Evolutionary conservation across 1,140 invertebrate species (phyloP), one percentile per base, ranked within the genome.

Genomic region (Microplitis mediator): DNA sequence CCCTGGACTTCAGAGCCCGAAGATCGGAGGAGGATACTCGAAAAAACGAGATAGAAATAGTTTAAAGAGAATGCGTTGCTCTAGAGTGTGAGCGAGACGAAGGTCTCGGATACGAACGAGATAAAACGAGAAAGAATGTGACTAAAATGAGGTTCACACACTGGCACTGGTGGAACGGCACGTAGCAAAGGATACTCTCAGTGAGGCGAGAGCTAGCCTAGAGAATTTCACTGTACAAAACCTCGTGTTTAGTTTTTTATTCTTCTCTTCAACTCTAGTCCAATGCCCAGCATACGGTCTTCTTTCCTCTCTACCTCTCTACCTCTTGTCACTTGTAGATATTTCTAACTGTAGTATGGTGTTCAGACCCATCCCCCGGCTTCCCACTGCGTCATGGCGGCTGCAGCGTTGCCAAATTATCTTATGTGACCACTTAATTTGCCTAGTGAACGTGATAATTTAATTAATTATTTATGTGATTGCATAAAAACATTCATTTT

Each of bases 361-460:
- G 61, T 60, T 34, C 63, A 67, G 23, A 66, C 64, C 71, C 58
- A 61, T 65, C 61, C 67, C 50, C 52, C 39, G 68, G 67, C 60
- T 35, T 67, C 63, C 45, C 52, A n/a, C 14, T 35, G 68, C 69
- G 61, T 74, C 69, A 82, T 80, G 82, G 80, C 80, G 79, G 75
- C 74, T 79, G 79, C 84, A 78, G 78, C 81, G 85, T 86, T 86
- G 84, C 85, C 85, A 85, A 84, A 85, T 84, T 83, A 84, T 84
- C 74, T 81, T 82, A 77, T 75, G 54, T 74, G 77, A 81, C 77
- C 68, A 74, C 77, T 80, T 79, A 77, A 80, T 82, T 80, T 54
- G 64, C 68, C 69, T 39, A 70, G 69, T 67, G 68, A 72, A 68
- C 69, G 67, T 58, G 70, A 72, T 74, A 74, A 76, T 74, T 76